phyloP scores from a whole-genome alignment of 2,113 vertebrate genomes.

The Turnix velox region DNA sequence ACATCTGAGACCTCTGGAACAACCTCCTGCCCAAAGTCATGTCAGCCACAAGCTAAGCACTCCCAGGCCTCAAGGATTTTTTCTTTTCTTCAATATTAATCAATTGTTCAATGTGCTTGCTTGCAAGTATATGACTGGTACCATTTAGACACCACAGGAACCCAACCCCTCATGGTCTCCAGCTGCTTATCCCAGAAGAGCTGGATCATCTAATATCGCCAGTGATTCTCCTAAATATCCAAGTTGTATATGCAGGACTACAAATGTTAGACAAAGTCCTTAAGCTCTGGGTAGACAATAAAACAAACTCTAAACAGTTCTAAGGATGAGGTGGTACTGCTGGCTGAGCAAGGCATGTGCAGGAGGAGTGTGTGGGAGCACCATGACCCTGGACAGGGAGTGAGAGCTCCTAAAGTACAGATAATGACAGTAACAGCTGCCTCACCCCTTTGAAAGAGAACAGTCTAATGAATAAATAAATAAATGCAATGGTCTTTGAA shows the following conservation, averaged over 20 bases:
- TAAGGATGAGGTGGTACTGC: not conserved
- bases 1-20: not conserved
- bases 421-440: accelerated
- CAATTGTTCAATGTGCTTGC: not conserved
- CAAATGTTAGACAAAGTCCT: not conserved
- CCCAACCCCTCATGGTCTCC: not conserved
- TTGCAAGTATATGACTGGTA: not conserved
- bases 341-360: accelerated
- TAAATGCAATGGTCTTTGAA: not conserved
- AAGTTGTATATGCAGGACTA: not conserved
- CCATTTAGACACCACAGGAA: not conserved
- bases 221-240: not conserved
- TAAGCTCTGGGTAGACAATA: not conserved
- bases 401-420: not conserved
- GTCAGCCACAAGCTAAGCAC: not conserved
- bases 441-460: not conserved
- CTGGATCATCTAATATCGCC: not conserved
- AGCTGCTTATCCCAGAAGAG: not conserved
- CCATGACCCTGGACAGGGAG: not conserved
- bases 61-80: not conserved
- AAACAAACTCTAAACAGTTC: not conserved
- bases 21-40: not conserved
- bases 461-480: not conserved
- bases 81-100: not conserved
- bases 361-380: not conserved